Conservation (phyloP, 1,140 invertebrate genomes). For the Nasonia longicornis region DNA sequence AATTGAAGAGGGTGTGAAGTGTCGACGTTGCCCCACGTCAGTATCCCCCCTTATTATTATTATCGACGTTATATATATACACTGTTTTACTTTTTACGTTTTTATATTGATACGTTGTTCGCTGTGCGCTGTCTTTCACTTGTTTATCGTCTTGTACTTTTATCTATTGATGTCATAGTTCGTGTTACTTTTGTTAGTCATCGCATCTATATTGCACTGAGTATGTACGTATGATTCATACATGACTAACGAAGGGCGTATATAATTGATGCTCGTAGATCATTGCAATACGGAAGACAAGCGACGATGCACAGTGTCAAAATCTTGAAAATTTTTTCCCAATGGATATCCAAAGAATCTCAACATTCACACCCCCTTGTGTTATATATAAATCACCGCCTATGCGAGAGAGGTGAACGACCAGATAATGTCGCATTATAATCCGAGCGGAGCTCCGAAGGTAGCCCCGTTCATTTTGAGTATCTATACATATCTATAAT, state of each 20-base stretch:
- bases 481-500: not conserved
- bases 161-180: not conserved
- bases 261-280: constrained; percentile 1
- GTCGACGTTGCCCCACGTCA: not conserved
- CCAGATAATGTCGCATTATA: not conserved
- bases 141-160: not conserved
- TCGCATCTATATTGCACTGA: not conserved
- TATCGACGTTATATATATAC: not conserved
- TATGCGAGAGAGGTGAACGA: not conserved
- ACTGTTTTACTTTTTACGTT: not conserved
- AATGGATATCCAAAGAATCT: not conserved
- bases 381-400: not conserved
- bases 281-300: constrained; percentile 10
- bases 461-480: not conserved
- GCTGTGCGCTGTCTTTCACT: constrained; percentile 1
- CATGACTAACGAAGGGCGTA: not conserved
- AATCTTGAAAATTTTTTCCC: not conserved
- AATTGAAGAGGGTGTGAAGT: constrained; percentile 43
- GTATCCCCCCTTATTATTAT: not conserved
- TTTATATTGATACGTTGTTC: not conserved
- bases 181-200: not conserved
- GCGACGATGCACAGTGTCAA: not conserved
- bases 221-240: not conserved
- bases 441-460: constrained; percentile 1
- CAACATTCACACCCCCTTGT: constrained; percentile 40